These are phyloP conservation scores for Orchesellides sinensis DNA, from an alignment of 2,888 invertebrate genomes.

Conservation along the genomic window DNA sequence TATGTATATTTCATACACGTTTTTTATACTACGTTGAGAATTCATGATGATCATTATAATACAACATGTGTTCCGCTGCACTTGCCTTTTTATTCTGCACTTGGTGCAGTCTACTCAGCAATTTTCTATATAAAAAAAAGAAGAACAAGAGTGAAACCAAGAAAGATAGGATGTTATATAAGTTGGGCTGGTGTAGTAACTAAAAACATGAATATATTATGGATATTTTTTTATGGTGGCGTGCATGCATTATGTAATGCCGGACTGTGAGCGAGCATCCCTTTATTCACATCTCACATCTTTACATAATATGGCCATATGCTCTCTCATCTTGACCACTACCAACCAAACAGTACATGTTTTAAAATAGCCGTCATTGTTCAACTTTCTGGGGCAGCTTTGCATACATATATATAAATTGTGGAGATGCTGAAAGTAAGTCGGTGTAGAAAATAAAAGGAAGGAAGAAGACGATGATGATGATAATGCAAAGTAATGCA, in stretches of 20 bases:
- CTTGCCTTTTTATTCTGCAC: not conserved
- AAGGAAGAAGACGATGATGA: constrained; percentile 7
- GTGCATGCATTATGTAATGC: not conserved
- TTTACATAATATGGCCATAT: no score
- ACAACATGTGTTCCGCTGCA: constrained; percentile 19
- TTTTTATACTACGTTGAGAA: not conserved
- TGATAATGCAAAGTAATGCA: constrained; percentile 24
- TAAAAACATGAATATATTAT: constrained; percentile 28
- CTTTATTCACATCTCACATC: no score
- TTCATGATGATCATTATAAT: not conserved
- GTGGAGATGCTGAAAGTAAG: not conserved
- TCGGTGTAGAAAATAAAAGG: not conserved
- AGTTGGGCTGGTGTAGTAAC: no score
- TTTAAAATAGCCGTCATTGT: not conserved
- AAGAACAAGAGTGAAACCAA: no score
- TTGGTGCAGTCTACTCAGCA: not conserved
- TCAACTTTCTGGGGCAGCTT: not conserved
- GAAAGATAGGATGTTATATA: not conserved
- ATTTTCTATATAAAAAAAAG: not conserved
- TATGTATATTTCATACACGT: not conserved
- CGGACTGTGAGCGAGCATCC: no score
- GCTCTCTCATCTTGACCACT: no score
- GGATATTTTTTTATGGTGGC: not conserved
- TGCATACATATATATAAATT: not conserved
- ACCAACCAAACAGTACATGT: not conserved